Evolutionary conservation across 64 coral and sea anemone species (phyloP).

Genomic region (Orbicella faveolata): DNA sequence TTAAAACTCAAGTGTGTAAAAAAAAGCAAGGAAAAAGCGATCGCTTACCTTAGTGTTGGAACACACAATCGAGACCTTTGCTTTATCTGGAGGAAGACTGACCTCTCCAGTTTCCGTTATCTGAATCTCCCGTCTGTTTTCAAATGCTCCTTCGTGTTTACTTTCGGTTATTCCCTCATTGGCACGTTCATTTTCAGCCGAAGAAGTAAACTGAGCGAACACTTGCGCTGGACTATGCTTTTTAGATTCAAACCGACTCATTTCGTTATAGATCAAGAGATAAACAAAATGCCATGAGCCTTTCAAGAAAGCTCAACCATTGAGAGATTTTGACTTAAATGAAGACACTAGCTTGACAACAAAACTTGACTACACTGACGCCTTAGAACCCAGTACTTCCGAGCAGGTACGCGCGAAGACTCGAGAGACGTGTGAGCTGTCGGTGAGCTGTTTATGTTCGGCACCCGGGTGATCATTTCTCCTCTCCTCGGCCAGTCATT

Average conservation of each 20-base stretch:
- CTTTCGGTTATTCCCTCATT: neutral
- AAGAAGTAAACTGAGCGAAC: constrained; percentile 87
- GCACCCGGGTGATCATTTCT: too few species aligned
- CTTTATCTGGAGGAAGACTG: constrained; percentile 81
- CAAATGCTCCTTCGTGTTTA: neutral
- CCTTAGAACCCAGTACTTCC: too few species aligned
- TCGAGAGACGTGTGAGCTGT: too few species aligned
- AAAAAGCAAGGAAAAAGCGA: neutral
- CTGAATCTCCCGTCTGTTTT: constrained; percentile 77
- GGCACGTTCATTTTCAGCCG: constrained; percentile 41
- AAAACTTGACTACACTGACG: too few species aligned
- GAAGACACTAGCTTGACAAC: too few species aligned
- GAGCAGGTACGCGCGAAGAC: too few species aligned
- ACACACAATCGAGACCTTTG: constrained; percentile 83
- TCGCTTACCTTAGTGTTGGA: constrained; percentile 73
- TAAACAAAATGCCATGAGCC: too few species aligned
- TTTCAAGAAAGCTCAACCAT: too few species aligned
- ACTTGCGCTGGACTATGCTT: constrained; percentile 93
- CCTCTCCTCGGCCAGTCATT: too few species aligned
- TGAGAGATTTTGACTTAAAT: too few species aligned
- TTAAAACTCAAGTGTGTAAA: too few species aligned
- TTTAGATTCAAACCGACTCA: constrained; percentile 61
- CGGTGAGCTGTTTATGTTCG: too few species aligned
- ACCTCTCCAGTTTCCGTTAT: constrained; percentile 93
- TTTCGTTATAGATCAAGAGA: neutral